phyloP scores from a whole-genome alignment of 2,888 invertebrate species.

The Strigamia maritima region DNA sequence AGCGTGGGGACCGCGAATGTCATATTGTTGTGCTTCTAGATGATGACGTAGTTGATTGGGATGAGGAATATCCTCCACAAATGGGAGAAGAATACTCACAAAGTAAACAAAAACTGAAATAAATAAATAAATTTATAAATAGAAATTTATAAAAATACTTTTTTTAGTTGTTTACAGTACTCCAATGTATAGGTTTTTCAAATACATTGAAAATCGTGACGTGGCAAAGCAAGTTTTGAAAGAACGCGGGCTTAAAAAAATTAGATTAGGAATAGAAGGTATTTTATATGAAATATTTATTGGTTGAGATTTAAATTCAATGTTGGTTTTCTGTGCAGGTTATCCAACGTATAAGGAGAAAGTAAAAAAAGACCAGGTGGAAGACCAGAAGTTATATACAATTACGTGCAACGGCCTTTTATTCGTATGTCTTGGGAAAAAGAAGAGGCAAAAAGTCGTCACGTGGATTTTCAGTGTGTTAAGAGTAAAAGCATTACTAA shows the following conservation, averaged over 20 bases:
- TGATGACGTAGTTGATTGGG: slow-evolving; percentile 96
- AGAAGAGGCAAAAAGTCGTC: slow-evolving; percentile 96
- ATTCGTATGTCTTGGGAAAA: slow-evolving; percentile 99
- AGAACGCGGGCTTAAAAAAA: slow-evolving; percentile 96
- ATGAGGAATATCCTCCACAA: slow-evolving; percentile 97
- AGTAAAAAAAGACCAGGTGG: slow-evolving; percentile 92
- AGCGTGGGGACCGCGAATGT: slow-evolving; percentile 92
- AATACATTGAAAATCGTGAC: slow-evolving; percentile 98
- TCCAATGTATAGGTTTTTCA: slow-evolving; percentile 95
- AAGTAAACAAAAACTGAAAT: too few relatives aligned
- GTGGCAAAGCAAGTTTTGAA: slow-evolving; percentile 96
- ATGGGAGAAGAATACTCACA: slow-evolving; percentile 99
- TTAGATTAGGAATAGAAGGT: slow-evolving; percentile 94
- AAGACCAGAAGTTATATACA: slow-evolving; percentile 95
- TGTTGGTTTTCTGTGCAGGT: slow-evolving; percentile 53
- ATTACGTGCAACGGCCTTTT: slow-evolving; percentile 98
- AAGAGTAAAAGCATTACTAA: slow-evolving; percentile 97
- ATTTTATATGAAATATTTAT: not conserved
- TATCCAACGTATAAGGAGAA: slow-evolving; percentile 99
- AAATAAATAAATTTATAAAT: not conserved
- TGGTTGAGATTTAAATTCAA: not conserved
- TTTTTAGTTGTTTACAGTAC: slow-evolving; percentile 85
- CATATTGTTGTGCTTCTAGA: slow-evolving; percentile 94
- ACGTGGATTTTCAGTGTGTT: slow-evolving; percentile 98
- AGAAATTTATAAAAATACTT: slow-evolving; percentile 41